Conservation (phyloP, 2,113 vertebrate species). For the Catharus fuscescens region DNA sequence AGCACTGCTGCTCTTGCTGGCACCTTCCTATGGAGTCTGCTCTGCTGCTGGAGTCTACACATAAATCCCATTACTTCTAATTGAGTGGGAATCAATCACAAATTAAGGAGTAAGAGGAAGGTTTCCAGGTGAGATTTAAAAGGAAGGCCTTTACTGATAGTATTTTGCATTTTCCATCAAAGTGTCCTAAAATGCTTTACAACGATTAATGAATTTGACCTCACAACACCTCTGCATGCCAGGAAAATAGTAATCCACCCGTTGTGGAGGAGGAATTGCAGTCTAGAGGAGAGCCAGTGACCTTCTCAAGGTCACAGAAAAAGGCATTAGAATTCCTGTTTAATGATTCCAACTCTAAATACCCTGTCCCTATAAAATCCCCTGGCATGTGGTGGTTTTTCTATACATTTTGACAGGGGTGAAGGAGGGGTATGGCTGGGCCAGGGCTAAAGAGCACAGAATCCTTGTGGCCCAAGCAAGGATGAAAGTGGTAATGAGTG, state of each 20-base stretch:
- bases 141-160: background rate
- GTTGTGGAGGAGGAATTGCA: background rate
- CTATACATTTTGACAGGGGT: background rate
- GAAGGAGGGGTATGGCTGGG: background rate
- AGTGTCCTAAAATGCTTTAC: background rate
- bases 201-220: conserved; percentile 14
- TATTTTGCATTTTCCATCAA: conserved; percentile 24
- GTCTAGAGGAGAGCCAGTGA: background rate
- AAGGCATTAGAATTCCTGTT: background rate
- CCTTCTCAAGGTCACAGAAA: background rate
- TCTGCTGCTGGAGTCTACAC: background rate
- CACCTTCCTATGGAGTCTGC: background rate
- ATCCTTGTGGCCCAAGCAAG: background rate
- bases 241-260: background rate
- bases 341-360: background rate
- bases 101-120: background rate
- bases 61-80: conserved; percentile 18
- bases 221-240: background rate
- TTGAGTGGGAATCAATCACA: background rate
- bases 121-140: conserved; percentile 43
- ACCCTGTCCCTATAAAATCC: background rate
- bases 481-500: background rate
- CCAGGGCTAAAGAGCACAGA: background rate
- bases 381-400: background rate
- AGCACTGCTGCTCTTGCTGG: background rate